Base-by-base conservation (phyloP, 2,888 invertebrate species). In the Drosophila mulleri region DNA sequence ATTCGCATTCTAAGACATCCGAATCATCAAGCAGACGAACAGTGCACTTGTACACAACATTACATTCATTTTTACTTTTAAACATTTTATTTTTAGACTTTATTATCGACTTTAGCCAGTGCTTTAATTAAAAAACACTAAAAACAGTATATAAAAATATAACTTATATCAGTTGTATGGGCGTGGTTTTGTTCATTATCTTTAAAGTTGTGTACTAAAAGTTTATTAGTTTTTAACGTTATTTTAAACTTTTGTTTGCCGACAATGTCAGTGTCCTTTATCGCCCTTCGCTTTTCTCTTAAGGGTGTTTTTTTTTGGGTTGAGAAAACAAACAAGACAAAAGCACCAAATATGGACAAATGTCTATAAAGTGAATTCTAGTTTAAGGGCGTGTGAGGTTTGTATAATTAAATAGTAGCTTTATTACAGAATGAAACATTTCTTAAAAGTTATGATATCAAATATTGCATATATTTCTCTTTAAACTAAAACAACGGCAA, bases 1-100 rank as follows among this genome's bases (percentile, higher is more conserved):
- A 98, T 95, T 98, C 98, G 93, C 97, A 97, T 94, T 98, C 97
- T 91, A 98, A 94, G 91, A 98, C 96, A 94, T 98, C 98, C 82
- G 96, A 96, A 94, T 98, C 98, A 94, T 98, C 98, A 91, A 98
- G 94, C 80, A 98, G 94, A 91, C 98, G 95, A 89, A 98, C 96
- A 88, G 97, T 97, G 93, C 97, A 97, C 94, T 96, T 97, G 94
- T 96, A 96, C 93, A 96, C 95, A 94, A 96, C 94, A 93, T 95
- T 95, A 90, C 95, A 94, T 94, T 96, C 96, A 93, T 95, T 96
- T 94, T 96, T 96, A 92, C 89, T 92, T 83, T 91, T 92, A 67
- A 92, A 92, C 92, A 92, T 92, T 75, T 82, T 81, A 60, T 67
- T 67, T 58, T 58, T 65, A 48, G 53, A 54, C 29, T 29, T 54